Base-by-base conservation (phyloP, 92 coral and sea anemone genomes). In the Phenganax subtilis region DNA sequence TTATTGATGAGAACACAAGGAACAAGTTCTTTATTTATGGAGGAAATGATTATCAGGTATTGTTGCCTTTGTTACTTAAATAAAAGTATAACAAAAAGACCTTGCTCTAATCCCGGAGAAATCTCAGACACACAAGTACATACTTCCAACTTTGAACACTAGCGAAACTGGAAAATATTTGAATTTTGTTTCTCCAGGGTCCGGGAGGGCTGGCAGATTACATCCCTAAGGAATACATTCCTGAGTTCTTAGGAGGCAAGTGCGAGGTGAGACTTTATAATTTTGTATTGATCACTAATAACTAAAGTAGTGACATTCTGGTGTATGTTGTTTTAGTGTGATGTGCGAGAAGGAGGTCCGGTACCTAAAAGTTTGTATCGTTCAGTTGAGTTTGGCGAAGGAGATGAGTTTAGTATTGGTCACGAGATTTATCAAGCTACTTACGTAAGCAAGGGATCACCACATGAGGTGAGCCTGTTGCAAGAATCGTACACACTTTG, bases 11-110 rank as follows among this genome's bases (percentile, higher is more conserved):
- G 78, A 94, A 94, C 88, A 94, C 98, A 9, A 88, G 98, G 56
- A 90, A 94, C 74, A 94, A 94, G 88, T 94, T 94, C 87, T 93
- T 94, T 3, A 94, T 94, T 55, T 94, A 94, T 84, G 98, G 98
- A 9, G 98, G 98, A 11, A 91, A 94, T 88, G 98, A 94, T 63
- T 94, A 94, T 65, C 98, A 91, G 86, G 97, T 90, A 76, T 67
- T 65, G 4, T 6, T 65, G 71, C 2, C 71, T 10, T 2, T 2
- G 14, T 65, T 17, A 11, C 3, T 11, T 17, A 10, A 10, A 57
- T 8, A 12, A 12, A 25, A 8, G 14, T 69, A 15, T 3, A 52
- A 6, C 53, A 1, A 37, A 37, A 37, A 59, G 65, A 20, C 7
- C 15, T 20, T 12, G 7, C 65, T 59, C 25, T 20, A 20, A 12